Conservation (phyloP, 2,888 invertebrate genomes). For the Temnothorax rugatulus region DNA sequence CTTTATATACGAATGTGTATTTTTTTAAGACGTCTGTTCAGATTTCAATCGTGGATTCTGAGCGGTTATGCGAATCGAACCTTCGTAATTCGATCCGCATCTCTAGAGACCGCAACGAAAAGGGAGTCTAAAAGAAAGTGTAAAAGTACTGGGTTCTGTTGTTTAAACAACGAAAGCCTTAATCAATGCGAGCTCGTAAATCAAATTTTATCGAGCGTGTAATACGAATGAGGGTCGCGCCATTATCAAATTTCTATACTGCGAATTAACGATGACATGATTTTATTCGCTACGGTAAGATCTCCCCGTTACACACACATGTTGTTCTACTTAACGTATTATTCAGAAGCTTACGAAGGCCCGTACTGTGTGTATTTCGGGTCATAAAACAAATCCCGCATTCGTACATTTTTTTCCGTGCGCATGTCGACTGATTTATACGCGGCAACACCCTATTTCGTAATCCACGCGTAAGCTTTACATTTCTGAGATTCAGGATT, state of each 20-base stretch:
- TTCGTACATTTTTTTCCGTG: conserved; percentile 56
- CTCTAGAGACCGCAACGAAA: background rate
- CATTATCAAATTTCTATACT: conserved; percentile 31
- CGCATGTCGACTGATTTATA: conserved; percentile 74
- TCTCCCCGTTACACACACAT: conserved; percentile 46
- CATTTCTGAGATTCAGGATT: conserved; percentile 56
- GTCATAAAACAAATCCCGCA: conserved; percentile 68
- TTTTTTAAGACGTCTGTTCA: conserved; percentile 12
- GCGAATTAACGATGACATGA: conserved; percentile 10
- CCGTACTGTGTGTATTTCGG: conserved; percentile 10
- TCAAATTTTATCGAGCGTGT: conserved; percentile 51
- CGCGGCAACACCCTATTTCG: conserved; percentile 51
- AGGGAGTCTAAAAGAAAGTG: conserved; percentile 10
- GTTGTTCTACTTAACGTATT: conserved; percentile 64
- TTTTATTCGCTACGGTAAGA: background rate
- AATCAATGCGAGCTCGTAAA: conserved; percentile 43
- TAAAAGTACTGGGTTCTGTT: conserved; percentile 8
- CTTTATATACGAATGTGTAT: background rate
- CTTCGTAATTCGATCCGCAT: conserved; percentile 30
- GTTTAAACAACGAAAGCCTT: conserved; percentile 10
- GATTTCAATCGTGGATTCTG: conserved; percentile 33
- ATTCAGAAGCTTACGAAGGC: conserved; percentile 48
- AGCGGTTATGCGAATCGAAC: conserved; percentile 5
- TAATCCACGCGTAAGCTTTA: conserved; percentile 65
- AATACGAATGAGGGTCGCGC: conserved; percentile 23